Evolutionary conservation across 1,140 invertebrate genomes (phyloP).

Genomic region (Drosophila sturtevanti): DNA sequence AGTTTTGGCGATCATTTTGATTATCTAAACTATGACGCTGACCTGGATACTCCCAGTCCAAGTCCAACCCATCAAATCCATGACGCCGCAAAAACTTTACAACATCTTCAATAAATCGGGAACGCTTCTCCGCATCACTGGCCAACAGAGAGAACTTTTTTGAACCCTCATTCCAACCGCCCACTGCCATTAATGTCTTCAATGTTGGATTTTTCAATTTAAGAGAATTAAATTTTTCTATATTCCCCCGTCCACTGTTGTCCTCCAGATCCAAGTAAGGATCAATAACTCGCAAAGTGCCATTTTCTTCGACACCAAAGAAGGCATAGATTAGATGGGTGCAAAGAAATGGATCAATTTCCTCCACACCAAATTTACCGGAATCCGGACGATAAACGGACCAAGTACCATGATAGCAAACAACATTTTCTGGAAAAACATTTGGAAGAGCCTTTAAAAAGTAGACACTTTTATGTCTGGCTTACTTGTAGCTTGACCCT

Average conservation of each 20-base stretch:
- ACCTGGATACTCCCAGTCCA: slow-evolving; percentile 92
- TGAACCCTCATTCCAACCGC: slow-evolving; percentile 91
- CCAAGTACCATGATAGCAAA: slow-evolving; percentile 91
- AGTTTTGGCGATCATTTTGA: slow-evolving; percentile 83
- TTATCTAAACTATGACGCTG: slow-evolving; percentile 84
- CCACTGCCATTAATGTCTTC: slow-evolving; percentile 88
- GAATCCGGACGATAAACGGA: slow-evolving; percentile 86
- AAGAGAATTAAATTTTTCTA: slow-evolving; percentile 85
- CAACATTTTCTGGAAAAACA: slow-evolving; percentile 83
- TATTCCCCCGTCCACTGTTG: slow-evolving; percentile 81
- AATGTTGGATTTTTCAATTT: slow-evolving; percentile 86
- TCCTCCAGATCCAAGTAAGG: slow-evolving; percentile 86
- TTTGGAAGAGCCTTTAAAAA: neutral
- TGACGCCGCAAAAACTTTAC: slow-evolving; percentile 86
- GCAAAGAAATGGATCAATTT: slow-evolving; percentile 88
- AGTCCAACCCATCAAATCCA: slow-evolving; percentile 90
- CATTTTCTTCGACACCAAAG: slow-evolving; percentile 85
- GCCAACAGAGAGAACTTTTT: slow-evolving; percentile 86
- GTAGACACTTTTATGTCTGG: neutral
- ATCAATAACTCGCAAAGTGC: slow-evolving; percentile 85
- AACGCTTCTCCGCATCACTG: slow-evolving; percentile 83
- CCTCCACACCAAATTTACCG: slow-evolving; percentile 86
- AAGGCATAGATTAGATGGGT: slow-evolving; percentile 90
- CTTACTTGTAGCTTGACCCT: slow-evolving; percentile 42
- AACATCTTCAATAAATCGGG: slow-evolving; percentile 85